Evolutionary conservation across 2,888 invertebrate genomes (phyloP), one percentile per base, ranked within the genome.

Genomic region (Drosophila lutescens): DNA sequence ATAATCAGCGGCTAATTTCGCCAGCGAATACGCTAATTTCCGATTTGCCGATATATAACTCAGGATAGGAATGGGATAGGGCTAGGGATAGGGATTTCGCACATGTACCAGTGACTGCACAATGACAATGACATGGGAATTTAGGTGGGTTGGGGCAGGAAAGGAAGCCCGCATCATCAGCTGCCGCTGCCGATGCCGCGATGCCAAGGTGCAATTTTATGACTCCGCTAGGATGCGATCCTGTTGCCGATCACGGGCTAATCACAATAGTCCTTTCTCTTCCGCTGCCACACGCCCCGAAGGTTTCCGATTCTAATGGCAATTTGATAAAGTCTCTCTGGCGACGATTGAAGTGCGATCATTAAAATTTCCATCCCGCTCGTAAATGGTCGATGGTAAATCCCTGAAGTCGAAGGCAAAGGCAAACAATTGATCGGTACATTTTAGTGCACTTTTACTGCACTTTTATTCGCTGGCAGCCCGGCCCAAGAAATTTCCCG

Each of bases 181-280:
- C 65, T 63, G 65, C 51, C 40, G 46, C 40, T 40, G 65, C 44
- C 32, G 46, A 15, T 40, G 38, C 17, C 30, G 30, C 46, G 47
- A 12, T 5, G 41, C 59, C 59, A 66, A 66, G 66, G 66, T 66
- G 66, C 66, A 63, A 36, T 63, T 66, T 66, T 63, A 66, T 54
- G 66, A 62, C 65, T 61, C 50, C 38, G 43, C 43, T 12, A 44
- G 55, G 23, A 54, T 51, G 32, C 59, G 12, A 13, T 2, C 43
- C 55, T 12, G 10, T 56, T 20, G 38, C 61, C 61, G 62, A 65
- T 51, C 65, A 40, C 44, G 36, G 23, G 51, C 63, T 65, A 65
- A 65, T 65, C 65, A 47, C 46, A 65, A 65, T 65, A 51, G 50
- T 63, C 40, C 38, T 38, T 34, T 38, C 32, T 34, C 20, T 13